phyloP scores from a whole-genome alignment of 1,140 invertebrate genomes.

The Hesperophylax magnus region DNA sequence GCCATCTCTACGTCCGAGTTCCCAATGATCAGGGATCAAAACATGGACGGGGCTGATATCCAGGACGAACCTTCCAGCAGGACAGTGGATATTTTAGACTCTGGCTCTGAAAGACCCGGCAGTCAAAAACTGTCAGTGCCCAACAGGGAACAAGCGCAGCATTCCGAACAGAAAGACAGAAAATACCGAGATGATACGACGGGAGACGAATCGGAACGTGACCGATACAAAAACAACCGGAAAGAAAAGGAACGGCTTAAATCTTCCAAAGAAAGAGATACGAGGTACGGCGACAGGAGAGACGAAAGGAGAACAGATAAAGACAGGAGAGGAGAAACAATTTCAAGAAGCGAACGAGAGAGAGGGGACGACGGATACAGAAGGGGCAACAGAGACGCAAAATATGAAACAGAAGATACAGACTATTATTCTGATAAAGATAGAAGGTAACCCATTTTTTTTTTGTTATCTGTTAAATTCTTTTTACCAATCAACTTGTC shows the following conservation, averaged over 20 bases:
- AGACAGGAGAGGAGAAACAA: slow-evolving; percentile 59
- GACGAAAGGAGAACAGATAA: slow-evolving; percentile 61
- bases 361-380: slow-evolving; percentile 56
- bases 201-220: slow-evolving; percentile 67
- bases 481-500: background rate
- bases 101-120: slow-evolving; percentile 45
- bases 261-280: slow-evolving; percentile 62
- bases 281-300: slow-evolving; percentile 61
- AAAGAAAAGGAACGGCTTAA: slow-evolving; percentile 64
- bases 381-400: slow-evolving; percentile 57
- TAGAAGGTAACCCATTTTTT: slow-evolving; percentile 54
- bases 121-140: slow-evolving; percentile 6
- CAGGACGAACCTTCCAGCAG: slow-evolving; percentile 44
- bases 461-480: background rate
- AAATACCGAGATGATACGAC: slow-evolving; percentile 61
- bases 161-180: slow-evolving; percentile 50
- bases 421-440: slow-evolving; percentile 69
- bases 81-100: slow-evolving; percentile 43
- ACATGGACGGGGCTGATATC: slow-evolving; percentile 62
- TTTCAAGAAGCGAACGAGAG: slow-evolving; percentile 57
- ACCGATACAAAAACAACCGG: slow-evolving; percentile 62
- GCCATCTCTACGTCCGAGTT: slow-evolving; percentile 62
- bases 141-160: slow-evolving; percentile 32
- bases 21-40: slow-evolving; percentile 62
- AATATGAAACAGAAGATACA: slow-evolving; percentile 70